phyloP scores from a whole-genome alignment of 2,113 vertebrate genomes.

The Raja brachyura region DNA sequence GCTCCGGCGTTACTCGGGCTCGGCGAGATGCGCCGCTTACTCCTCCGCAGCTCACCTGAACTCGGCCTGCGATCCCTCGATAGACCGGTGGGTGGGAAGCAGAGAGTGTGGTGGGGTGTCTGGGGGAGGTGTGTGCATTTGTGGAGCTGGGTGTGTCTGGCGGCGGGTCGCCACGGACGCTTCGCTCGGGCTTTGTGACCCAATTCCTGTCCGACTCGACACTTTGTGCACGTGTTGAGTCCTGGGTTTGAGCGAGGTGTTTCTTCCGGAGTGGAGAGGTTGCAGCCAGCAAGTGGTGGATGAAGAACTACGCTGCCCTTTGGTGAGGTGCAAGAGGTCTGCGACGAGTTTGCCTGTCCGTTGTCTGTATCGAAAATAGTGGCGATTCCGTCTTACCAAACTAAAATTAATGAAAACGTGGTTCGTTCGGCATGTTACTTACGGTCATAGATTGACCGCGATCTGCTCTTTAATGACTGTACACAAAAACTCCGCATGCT shows the following conservation, averaged over 20 bases:
- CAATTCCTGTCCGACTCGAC: neutral
- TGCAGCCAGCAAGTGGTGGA: neutral
- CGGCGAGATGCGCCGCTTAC: neutral
- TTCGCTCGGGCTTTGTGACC: neutral
- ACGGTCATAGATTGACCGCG: no score
- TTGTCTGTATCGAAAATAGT: neutral
- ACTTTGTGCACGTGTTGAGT: neutral
- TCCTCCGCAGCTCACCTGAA: neutral
- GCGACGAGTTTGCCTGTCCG: neutral
- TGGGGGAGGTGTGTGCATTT: no score
- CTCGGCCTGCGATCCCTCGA: neutral
- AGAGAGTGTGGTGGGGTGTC: no score
- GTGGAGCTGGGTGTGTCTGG: no score
- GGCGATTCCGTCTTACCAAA: no score
- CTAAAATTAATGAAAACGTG: no score
- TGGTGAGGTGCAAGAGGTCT: neutral
- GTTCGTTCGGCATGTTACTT: no score
- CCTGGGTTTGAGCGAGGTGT: neutral
- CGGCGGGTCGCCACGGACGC: no score
- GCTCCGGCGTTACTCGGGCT: no score
- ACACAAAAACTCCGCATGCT: no score
- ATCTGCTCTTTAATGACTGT: no score
- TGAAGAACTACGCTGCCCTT: neutral
- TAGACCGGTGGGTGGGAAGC: no score
- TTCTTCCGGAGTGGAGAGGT: neutral